Base-by-base conservation (phyloP, 2,797 vertebrate genomes). In the Valencia hispanica region DNA sequence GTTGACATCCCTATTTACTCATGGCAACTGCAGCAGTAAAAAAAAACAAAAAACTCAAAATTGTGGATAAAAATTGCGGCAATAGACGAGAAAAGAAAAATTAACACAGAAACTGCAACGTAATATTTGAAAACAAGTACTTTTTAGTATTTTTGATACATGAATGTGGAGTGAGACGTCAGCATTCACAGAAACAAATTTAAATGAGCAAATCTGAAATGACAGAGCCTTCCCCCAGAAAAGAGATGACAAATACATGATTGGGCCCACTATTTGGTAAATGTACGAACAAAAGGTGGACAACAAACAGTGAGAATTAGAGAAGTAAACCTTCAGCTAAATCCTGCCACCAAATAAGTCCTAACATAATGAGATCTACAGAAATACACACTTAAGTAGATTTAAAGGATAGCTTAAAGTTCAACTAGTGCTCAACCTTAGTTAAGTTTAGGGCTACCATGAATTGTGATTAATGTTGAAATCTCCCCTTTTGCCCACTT, bases 241-340 rank as follows among this genome's bases (percentile, higher is more conserved):
- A 86, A 73, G 78, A 84, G 79, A 74, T 84, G 87, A 87, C 78
- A 88, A 84, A 68, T 84, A 69, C 87, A 76, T 84, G 87, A 90
- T 91, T 81, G 89, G 65, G 77, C 77, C 55, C 80, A 68, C 82
- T 25, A 57, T 74, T 80, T 87, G 84, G 83, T 86, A 84, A 88
- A 77, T 87, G 73, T 75, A 83, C 81, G 87, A 87, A 84, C 70
- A 78, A 72, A 81, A 70, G 18, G 75, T 36, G 1, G 73, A 27
- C 39, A 34, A 50, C 85, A 66, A 85, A 89, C 76, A 79, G 71
- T 45, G 27, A 51, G 70, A 74, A 32, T 80, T 83, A 80, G 61
- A 41, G 63, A 86, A 15, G 69, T 18, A 76, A 74, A 48, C 47
- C 36, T 90, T 50, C 48, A 50, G 48, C 48, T 50, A 50, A 50